Percentiles rank a stretch among this genome's conserved stretches.
phyloP scores from a whole-genome alignment of 2,113 vertebrate genomes.

The Takifugu bimaculatus region DNA sequence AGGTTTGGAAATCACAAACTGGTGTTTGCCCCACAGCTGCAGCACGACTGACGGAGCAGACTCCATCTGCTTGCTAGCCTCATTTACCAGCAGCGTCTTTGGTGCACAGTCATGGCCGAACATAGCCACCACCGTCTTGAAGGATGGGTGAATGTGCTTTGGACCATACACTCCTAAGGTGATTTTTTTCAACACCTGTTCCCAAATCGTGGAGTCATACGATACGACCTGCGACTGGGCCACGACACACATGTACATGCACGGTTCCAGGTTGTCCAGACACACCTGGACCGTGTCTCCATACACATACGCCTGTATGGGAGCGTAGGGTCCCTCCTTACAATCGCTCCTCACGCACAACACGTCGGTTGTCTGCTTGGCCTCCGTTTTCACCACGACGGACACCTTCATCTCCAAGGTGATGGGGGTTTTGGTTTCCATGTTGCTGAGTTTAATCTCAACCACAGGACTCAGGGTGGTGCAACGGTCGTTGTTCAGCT shows the following conservation, averaged over 20 bases:
- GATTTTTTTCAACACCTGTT: slow-evolving; percentile 86
- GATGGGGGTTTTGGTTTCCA: slow-evolving; percentile 86
- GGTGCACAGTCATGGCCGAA: slow-evolving; percentile 93
- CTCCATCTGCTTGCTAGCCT: slow-evolving; percentile 78
- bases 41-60: slow-evolving; percentile 81
- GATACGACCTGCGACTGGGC: slow-evolving; percentile 79
- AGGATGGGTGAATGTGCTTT: slow-evolving; percentile 94
- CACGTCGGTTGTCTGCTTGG: slow-evolving; percentile 77
- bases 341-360: slow-evolving; percentile 85
- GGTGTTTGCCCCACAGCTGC: slow-evolving; percentile 96
- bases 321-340: slow-evolving; percentile 86
- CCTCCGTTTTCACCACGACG: slow-evolving; percentile 79
- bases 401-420: slow-evolving; percentile 88
- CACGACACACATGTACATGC: slow-evolving; percentile 86
- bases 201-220: slow-evolving; percentile 87
- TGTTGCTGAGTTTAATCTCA: slow-evolving; percentile 91
- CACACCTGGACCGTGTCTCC: slow-evolving; percentile 89
- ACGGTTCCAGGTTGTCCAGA: slow-evolving; percentile 89
- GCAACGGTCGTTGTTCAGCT: slow-evolving; percentile 88
- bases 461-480: slow-evolving; percentile 88
- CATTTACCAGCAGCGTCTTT: slow-evolving; percentile 87
- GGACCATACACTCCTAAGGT: slow-evolving; percentile 91
- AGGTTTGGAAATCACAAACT: slow-evolving; percentile 81
- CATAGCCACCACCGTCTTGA: slow-evolving; percentile 90
- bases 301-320: slow-evolving; percentile 77